These are phyloP conservation scores for Oscheius myriophilus DNA, from an alignment of 2,888 invertebrate genomes.

Conservation along the genomic window DNA sequence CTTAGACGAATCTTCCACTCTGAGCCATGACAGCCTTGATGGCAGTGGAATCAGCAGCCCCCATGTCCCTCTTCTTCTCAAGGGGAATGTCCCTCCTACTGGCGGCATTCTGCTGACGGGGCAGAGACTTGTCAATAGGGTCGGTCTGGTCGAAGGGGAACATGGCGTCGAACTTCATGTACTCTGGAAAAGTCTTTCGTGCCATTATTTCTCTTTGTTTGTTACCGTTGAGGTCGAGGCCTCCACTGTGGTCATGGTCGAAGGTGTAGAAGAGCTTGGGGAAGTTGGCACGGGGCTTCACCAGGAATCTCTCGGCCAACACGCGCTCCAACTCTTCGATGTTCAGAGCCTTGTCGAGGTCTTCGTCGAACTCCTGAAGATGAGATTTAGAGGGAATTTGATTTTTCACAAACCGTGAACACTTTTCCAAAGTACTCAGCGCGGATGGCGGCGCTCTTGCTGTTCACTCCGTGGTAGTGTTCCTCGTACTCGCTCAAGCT, in stretches of 20 bases:
- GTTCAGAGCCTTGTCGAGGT: slow-evolving; percentile 58
- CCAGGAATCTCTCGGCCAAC: slow-evolving; percentile 59
- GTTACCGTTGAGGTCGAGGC: slow-evolving; percentile 54
- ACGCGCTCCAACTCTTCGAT: slow-evolving; percentile 57
- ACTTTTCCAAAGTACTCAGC: slow-evolving; percentile 64
- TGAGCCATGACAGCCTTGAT: slow-evolving; percentile 50
- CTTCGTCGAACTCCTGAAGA: slow-evolving; percentile 59
- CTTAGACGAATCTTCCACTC: slow-evolving; percentile 27
- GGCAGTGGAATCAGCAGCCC: slow-evolving; percentile 39
- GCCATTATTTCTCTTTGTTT: neutral
- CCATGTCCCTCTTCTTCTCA: slow-evolving; percentile 26
- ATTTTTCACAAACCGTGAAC: slow-evolving; percentile 44
- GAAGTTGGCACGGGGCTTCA: slow-evolving; percentile 62
- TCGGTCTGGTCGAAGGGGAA: slow-evolving; percentile 63
- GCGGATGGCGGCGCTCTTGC: slow-evolving; percentile 50
- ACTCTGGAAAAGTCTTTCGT: slow-evolving; percentile 42
- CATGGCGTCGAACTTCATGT: slow-evolving; percentile 60
- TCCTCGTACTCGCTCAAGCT: slow-evolving; percentile 59
- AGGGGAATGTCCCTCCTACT: slow-evolving; percentile 13
- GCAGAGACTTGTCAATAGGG: slow-evolving; percentile 38
- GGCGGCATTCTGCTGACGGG: neutral
- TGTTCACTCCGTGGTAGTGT: slow-evolving; percentile 58
- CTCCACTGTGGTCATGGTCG: slow-evolving; percentile 60
- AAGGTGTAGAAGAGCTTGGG: slow-evolving; percentile 58
- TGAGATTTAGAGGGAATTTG: neutral